phyloP scores from a whole-genome alignment of 2,113 vertebrate genomes.

The Pygoscelis antarcticus region DNA sequence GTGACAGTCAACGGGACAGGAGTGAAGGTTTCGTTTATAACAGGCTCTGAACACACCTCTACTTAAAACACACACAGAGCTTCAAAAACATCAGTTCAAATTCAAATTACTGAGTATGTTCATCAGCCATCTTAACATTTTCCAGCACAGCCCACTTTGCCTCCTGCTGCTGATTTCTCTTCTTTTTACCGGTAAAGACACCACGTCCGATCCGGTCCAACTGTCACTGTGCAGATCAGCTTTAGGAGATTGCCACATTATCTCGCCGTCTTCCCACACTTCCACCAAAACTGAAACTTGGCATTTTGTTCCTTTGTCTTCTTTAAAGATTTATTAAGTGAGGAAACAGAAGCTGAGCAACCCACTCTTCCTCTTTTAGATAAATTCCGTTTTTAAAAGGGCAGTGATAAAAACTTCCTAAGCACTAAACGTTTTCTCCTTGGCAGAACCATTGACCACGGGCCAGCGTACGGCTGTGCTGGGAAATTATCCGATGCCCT shows the following conservation, averaged over 20 bases:
- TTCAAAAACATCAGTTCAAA: not conserved
- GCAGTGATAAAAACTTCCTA: not conserved
- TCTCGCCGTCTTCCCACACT: not conserved
- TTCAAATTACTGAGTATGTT: not conserved
- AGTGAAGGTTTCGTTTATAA: not conserved
- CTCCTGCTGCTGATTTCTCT: not conserved
- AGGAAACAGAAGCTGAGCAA: not conserved
- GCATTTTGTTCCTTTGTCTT: not conserved
- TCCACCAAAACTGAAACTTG: not conserved
- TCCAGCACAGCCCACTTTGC: not conserved
- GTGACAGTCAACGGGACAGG: accelerated
- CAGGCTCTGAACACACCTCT: not conserved
- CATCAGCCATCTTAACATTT: not conserved
- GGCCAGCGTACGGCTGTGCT: accelerated
- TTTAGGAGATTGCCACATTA: not conserved
- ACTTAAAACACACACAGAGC: not conserved
- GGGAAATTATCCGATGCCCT: accelerated
- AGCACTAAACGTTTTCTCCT: not conserved
- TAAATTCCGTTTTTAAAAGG: not conserved
- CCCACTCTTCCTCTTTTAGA: not conserved
- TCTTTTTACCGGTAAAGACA: not conserved
- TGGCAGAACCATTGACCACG: accelerated
- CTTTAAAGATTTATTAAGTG: not conserved
- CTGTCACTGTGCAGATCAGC: accelerated
- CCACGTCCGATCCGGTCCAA: accelerated